Evolutionary conservation across 2,888 invertebrate species (phyloP), one percentile per base, ranked within the genome.

Genomic region (Chaitophorus viminalis): DNA sequence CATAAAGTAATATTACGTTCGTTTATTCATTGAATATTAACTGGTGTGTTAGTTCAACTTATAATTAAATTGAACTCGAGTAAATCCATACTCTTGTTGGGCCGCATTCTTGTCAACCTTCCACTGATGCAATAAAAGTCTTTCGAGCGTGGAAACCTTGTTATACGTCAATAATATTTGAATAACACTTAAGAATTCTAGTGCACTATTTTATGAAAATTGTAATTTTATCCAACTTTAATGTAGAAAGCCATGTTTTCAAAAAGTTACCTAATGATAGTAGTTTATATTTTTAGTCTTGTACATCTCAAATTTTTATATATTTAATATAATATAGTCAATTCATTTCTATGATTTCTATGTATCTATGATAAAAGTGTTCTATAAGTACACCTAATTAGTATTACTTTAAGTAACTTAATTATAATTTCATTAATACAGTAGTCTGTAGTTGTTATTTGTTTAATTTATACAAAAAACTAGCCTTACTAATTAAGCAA

Each of bases 31-130:
- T 83, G 29, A 14, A 39, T 60, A 60, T 76, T 76, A 65, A 84
- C n/a, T 33, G 33, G 14, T 60, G 31, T 31, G 75, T 84, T 68
- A 11, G 54, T 31, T 39, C 29, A n/a, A 83, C 29, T 83, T 74
- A 36, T 83, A 75, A 65, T 85, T 85, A 85, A 85, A 65, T 68
- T n/a, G 39, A 85, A 84, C 65, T 86, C 72, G 1, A 36, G 72
- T 72, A 54, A 72, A 72, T 72, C 54, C 70, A 33, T 36, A 29
- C 36, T 86, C 78, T 72, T 31, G 78, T 36, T 46, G 54, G 46
- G 9, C 70, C 29, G 29, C 60, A 74, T 74, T 83, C 82, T 74
- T 77, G 77, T 46, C 52, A 77, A 85, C 86, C 78, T 72, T 78
- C 78, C 36, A 60, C 86, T n/a, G 39, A 72, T 78, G 72, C 54